Base-by-base conservation (phyloP, 2,113 vertebrate species). In the Apeltes quadracus region DNA sequence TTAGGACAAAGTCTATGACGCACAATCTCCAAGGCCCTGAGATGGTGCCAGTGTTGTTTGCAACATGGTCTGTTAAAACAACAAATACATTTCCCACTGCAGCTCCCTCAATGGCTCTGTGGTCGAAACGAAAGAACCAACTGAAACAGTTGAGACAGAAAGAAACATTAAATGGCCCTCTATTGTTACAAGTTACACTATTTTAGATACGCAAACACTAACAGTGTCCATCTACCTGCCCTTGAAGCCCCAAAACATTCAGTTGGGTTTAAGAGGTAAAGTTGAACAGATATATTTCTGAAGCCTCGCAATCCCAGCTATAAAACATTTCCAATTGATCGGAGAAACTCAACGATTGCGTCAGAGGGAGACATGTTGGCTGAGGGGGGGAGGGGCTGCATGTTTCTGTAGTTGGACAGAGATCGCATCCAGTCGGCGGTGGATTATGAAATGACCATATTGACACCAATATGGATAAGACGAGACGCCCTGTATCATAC, bases 1-100 rank as follows among this genome's bases (percentile, higher is more conserved):
- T 84, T 68, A 83, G 84, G 89, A 90, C 78, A 92, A 87, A 89
- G 76, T 79, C 3, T 69, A 69, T 89, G 87, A 91, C 84, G 84
- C 84, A 88, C 75, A 62, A 57, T 75, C 61, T 87, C 82, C 44
- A 65, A 65, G 65, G 53, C 69, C 55, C 69, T 15, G 41, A 76
- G 64, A 76, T 56, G 67, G 78, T 87, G 81, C 75, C 79, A 84
- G 67, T 66, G 67, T 79, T 81, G 63, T 90, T 79, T 90, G 68
- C 22, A 70, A 63, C 38, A 77, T 65, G 44, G 38, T 20, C 46
- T 36, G n/a, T 53, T 72, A 58, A 76, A 75, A 76, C 65, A 79
- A 82, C 46, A n/a, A 43, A 62, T 29, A 72, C 32, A 72, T 69
- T 69, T 62, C 53, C 67, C 15, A 43, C 6, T 46, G 46, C 55